Base-by-base conservation (phyloP, 2,888 invertebrate genomes). In the Meiosimyza platycephala region DNA sequence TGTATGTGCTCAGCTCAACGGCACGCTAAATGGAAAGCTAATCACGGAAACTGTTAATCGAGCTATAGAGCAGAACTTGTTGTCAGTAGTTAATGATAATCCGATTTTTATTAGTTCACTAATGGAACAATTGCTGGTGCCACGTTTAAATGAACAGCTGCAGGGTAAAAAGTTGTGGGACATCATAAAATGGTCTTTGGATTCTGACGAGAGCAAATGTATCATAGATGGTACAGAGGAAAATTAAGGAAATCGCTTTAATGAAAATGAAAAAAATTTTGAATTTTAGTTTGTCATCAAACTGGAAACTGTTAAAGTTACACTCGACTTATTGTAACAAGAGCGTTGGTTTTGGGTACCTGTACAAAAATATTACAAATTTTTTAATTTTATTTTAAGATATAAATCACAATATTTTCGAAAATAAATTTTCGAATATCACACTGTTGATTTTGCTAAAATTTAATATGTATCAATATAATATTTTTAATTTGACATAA, bases 11-110 rank as follows among this genome's bases (percentile, higher is more conserved):
- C 52, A 76, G 3, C 67, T 75, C 9, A 74, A 59, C 11, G 77
- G 77, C 5, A 62, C 66, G 3, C n/a, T 74, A n/a, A 76, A 76
- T 7, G 57, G 64, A 1, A 11, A 47, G 13, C 74, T 67, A 0
- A 64, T 59, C 6, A 73, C 67, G 1, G 63, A 67, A 5, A 40
- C 60, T 2, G 50, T 76, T 12, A 78, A 78, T 51, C 51, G 72
- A 3, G n/a, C 68, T 15, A 74, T 78, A 12, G 77, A 76, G 22
- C 60, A 72, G 0, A 7, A 60, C 7, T 40, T 77, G 1, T 55
- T 75, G 70, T 71, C 74, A 2, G 54, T 57, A 1, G 72, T 78
- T 15, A 76, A 77, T 68, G 72, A 72, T 48, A 74, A 76, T 67
- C 71, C 76, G 50, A 55, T 47, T 0, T 70, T 69, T 4, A 72